phyloP scores from a whole-genome alignment of 2,888 invertebrate species.

The Parnassius mnemosyne region DNA sequence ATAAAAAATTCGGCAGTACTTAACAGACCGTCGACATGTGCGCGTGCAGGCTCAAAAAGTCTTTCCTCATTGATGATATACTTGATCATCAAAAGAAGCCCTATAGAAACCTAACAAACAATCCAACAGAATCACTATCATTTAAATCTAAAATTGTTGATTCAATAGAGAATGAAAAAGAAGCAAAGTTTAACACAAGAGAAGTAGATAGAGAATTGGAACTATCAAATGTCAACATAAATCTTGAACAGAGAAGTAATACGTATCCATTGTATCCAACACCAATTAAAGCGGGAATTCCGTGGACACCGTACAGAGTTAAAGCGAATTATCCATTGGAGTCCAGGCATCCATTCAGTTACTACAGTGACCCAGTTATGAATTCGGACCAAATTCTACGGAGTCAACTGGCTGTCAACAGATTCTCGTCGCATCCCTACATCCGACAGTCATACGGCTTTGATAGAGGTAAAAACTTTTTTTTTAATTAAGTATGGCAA shows the following conservation, averaged over 20 bases:
- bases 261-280: slow-evolving; percentile 66
- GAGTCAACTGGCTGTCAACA: slow-evolving; percentile 58
- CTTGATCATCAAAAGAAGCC: slow-evolving; percentile 56
- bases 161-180: slow-evolving; percentile 15
- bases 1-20: slow-evolving; percentile 69
- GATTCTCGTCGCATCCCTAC: slow-evolving; percentile 54
- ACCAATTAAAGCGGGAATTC: slow-evolving; percentile 54
- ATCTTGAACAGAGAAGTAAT: slow-evolving; percentile 57
- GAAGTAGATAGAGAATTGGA: slow-evolving; percentile 54
- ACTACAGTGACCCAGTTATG: slow-evolving; percentile 61
- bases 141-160: slow-evolving; percentile 36
- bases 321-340: slow-evolving; percentile 49
- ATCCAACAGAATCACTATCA: slow-evolving; percentile 49
- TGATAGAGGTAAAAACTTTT: slow-evolving; percentile 56
- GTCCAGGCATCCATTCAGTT: slow-evolving; percentile 47
- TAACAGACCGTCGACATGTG: slow-evolving; percentile 60
- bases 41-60: slow-evolving; percentile 69
- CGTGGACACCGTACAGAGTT: slow-evolving; percentile 54
- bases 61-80: slow-evolving; percentile 70
- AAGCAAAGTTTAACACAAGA: slow-evolving; percentile 41
- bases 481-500: neutral
- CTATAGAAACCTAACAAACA: slow-evolving; percentile 52
- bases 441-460: slow-evolving; percentile 62
- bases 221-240: slow-evolving; percentile 41
- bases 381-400: slow-evolving; percentile 59